phyloP scores from a whole-genome alignment of 2,888 invertebrate species.

The Mechanitis mazaeus region DNA sequence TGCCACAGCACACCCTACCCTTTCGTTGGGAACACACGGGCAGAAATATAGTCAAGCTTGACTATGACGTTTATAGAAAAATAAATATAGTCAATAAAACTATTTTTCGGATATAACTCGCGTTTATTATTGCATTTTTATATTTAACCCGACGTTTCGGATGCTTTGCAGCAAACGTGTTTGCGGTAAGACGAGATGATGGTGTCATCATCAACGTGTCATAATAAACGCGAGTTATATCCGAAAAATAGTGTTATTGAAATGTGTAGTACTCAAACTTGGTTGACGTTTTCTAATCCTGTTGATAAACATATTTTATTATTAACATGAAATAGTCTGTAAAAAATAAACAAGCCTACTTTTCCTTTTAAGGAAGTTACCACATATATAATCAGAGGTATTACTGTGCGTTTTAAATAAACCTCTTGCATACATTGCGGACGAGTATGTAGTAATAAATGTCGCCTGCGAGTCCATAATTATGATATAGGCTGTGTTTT shows the following conservation, averaged over 20 bases:
- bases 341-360: not conserved
- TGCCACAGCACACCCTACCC: slow-evolving; percentile 77
- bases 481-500: slow-evolving; percentile 2
- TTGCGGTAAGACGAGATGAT: no score
- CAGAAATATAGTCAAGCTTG: slow-evolving; percentile 22
- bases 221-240: no score
- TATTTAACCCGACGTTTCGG: no score
- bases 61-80: not conserved
- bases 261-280: no score
- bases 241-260: no score
- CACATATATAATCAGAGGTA: slow-evolving; percentile 3
- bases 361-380: slow-evolving; percentile 5
- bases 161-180: no score
- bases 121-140: no score
- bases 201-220: no score
- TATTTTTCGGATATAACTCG: no score
- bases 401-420: slow-evolving; percentile 1
- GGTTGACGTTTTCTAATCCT: no score
- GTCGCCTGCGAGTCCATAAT: slow-evolving; percentile 3
- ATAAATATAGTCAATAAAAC: no score
- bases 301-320: not conserved
- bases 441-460: slow-evolving; percentile 6
- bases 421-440: slow-evolving; percentile 6
- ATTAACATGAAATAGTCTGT: not conserved
- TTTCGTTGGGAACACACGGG: slow-evolving; percentile 51